Percentiles rank a stretch among this genome's conserved stretches.
Evolutionary conservation across 2,888 invertebrate species (phyloP).

Genomic region (Tinea trinotella): DNA sequence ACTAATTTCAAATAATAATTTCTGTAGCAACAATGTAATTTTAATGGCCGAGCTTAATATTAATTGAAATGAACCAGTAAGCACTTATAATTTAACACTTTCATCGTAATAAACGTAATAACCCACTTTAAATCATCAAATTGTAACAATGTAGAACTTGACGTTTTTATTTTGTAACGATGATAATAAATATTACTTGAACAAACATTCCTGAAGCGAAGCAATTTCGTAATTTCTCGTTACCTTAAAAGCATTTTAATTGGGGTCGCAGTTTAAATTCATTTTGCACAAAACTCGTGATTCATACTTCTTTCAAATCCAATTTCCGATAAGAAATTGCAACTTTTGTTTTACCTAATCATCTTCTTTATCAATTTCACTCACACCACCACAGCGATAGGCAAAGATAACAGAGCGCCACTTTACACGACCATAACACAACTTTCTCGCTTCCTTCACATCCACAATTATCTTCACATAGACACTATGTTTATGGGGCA

Average conservation of each 20-base stretch:
- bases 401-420: too few relatives aligned
- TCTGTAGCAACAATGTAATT: too few relatives aligned
- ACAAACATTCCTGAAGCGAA: slow-evolving; percentile 8
- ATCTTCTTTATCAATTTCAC: too few relatives aligned
- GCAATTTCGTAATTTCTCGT: slow-evolving; percentile 16
- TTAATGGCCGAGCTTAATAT: too few relatives aligned
- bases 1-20: neutral
- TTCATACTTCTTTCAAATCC: neutral
- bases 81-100: neutral
- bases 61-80: neutral
- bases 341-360: neutral
- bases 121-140: neutral
- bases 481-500: too few relatives aligned
- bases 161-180: slow-evolving; percentile 6
- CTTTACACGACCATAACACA: too few relatives aligned
- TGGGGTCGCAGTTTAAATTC: slow-evolving; percentile 7
- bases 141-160: neutral
- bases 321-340: slow-evolving; percentile 9
- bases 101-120: neutral
- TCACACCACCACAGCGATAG: too few relatives aligned
- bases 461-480: too few relatives aligned
- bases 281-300: neutral
- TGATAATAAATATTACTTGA: slow-evolving; percentile 12
- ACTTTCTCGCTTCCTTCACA: too few relatives aligned
- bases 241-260: slow-evolving; percentile 17